These are phyloP conservation scores for Cuculus canorus DNA, from an alignment of 2,797 vertebrate species.

Conservation along the genomic window DNA sequence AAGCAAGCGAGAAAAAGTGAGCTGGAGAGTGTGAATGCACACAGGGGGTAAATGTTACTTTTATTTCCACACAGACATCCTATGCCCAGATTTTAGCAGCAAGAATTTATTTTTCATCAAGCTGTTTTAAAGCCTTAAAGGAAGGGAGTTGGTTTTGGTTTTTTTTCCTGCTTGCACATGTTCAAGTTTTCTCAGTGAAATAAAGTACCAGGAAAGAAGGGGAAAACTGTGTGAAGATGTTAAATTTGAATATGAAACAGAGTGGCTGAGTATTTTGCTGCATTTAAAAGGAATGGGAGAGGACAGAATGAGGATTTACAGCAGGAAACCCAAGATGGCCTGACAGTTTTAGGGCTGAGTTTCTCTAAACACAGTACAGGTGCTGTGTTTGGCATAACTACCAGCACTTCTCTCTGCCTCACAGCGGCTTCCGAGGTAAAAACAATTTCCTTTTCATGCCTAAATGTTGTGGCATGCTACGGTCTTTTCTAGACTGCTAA, in stretches of 20 bases:
- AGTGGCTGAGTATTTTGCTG: neutral
- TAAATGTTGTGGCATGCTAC: neutral
- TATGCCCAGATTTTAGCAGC: neutral
- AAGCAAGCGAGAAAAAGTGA: neutral
- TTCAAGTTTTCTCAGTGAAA: neutral
- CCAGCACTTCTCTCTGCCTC: neutral
- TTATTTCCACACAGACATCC: neutral
- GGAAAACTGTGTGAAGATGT: neutral
- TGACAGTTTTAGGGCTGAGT: neutral
- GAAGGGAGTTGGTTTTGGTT: neutral
- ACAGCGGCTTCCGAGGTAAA: neutral
- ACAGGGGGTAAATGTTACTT: neutral
- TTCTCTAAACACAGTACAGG: neutral
- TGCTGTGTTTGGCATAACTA: neutral
- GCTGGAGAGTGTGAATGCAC: neutral
- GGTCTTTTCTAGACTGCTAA: neutral
- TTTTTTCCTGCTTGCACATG: neutral
- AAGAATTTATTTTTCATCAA: neutral
- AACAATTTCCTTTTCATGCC: neutral
- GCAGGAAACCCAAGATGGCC: neutral
- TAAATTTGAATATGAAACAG: neutral
- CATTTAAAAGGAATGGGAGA: neutral
- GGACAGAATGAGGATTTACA: neutral
- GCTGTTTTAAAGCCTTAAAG: neutral
- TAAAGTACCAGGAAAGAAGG: neutral